Evolutionary conservation across 1,140 invertebrate genomes (phyloP), one percentile per base, ranked within the genome.

Genomic region (Parapsyche elsis): DNA sequence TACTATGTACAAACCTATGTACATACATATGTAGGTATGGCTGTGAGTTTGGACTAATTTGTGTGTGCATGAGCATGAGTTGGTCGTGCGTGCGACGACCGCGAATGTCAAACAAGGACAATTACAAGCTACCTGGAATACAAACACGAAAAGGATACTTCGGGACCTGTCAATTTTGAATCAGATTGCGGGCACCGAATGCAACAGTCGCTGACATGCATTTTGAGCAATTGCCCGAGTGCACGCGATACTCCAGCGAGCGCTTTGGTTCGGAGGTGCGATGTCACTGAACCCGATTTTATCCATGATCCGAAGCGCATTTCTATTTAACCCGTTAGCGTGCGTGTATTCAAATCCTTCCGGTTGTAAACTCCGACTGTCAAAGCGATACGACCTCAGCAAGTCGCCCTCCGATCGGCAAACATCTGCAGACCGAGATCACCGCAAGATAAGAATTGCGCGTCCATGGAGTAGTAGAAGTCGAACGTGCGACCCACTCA

Each of bases 201-300:
- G 71, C 71, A 73, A 73, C 71, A 73, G 71, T 46, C 45, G 45
- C 38, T 49, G 45, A 73, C 71, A 73, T 73, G 71, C 38, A 73
- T 73, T 73, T 73, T 45, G 45, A 73, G 71, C 38, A 73, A 73
- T 73, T 73, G 71, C 71, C 71, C 45, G 16, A 21, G 16, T 21
- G 21, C 71, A 73, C 71, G 71, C 71, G 38, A 73, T 73, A 45
- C 45, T 73, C 14, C 61, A 19, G 49, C 30, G 30, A 7, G 30
- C 30, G 30, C 1, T 7, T 7, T 12, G 12, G 59, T 4, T 1
- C 64, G 2, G 64, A 53, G 16, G 16, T 53, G 16, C 16, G 12
- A 67, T 67, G 64, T 67, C 64, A 67, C 64, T 67, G 64, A 67
- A 67, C 64, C 24, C 64, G 64, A 19, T 26, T 26, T 24, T 67